Percentiles rank a stretch among this genome's conserved stretches.
Evolutionary conservation across 2,888 invertebrate species (phyloP).

Genomic region (Disparrhopalites patrizii): DNA sequence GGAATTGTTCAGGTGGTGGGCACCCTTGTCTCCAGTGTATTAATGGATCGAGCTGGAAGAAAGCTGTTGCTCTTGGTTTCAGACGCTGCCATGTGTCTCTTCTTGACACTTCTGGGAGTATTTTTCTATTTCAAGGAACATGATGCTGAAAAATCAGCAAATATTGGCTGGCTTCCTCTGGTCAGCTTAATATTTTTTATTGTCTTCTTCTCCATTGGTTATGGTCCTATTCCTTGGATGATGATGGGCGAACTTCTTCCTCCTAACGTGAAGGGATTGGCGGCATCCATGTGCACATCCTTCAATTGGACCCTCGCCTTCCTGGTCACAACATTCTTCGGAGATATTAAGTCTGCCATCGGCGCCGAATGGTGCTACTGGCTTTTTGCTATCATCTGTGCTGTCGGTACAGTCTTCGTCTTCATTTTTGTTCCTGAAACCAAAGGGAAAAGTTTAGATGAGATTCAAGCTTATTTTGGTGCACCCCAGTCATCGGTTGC

Average conservation of each 20-base stretch:
- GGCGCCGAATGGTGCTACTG: conserved; percentile 44
- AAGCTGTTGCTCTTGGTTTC: conserved; percentile 73
- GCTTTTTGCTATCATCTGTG: conserved; percentile 43
- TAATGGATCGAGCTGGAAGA: conserved; percentile 76
- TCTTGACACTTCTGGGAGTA: conserved; percentile 64
- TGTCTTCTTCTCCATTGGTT: conserved; percentile 72
- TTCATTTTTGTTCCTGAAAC: conserved; percentile 43
- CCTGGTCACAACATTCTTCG: conserved; percentile 51
- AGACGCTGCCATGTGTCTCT: conserved; percentile 66
- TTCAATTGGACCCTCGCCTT: conserved; percentile 73
- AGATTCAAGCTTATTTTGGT: conserved; percentile 38
- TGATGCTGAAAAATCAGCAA: conserved; percentile 36
- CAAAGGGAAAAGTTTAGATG: conserved; percentile 38
- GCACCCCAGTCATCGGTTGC: too few relatives aligned
- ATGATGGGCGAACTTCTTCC: conserved; percentile 75
- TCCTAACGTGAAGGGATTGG: conserved; percentile 59
- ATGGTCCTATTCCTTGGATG: conserved; percentile 81
- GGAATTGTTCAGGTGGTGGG: conserved; percentile 59
- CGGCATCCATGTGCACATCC: conserved; percentile 58
- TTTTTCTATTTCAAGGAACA: conserved; percentile 61
- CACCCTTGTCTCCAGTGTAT: conserved; percentile 56
- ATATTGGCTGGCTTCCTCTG: conserved; percentile 69
- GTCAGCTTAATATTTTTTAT: conserved; percentile 71
- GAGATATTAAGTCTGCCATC: conserved; percentile 50
- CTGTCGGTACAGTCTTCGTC: conserved; percentile 32